A percentile compares a stretch with the other conserved stretches of the same genome.
These are phyloP conservation scores for Myotis davidii DNA, from an alignment of 2,113 vertebrate species.

Conservation along the genomic window DNA sequence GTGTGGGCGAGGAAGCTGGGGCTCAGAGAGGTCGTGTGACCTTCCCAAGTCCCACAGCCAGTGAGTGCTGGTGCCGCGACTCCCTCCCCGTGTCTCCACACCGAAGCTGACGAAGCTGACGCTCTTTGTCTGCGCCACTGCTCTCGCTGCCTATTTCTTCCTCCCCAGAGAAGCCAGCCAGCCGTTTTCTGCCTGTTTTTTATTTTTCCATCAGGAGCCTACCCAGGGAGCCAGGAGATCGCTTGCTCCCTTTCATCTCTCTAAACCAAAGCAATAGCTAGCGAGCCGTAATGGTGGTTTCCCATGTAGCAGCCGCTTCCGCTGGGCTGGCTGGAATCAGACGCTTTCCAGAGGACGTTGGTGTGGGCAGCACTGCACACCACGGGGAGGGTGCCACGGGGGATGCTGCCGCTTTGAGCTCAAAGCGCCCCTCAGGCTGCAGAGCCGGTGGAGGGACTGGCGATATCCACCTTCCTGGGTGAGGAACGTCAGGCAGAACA, in stretches of 20 bases:
- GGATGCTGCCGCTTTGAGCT: not conserved
- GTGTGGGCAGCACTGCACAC: not conserved
- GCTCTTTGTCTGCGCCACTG: not conserved
- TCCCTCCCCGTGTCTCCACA: not conserved
- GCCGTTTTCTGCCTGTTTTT: slow-evolving; percentile 41
- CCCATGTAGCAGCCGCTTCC: not conserved
- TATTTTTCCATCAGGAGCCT: slow-evolving; percentile 11
- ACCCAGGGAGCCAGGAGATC: slow-evolving; percentile 57
- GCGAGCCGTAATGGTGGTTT: not conserved
- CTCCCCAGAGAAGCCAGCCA: slow-evolving; percentile 63
- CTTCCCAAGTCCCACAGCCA: not conserved
- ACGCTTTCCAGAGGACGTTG: not conserved
- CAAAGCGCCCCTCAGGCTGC: not conserved
- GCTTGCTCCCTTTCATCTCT: slow-evolving; percentile 68
- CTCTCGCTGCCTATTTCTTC: not conserved
- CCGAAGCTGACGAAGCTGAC: rapidly evolving
- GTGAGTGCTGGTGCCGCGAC: rapidly evolving
- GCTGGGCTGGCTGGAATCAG: slow-evolving; percentile 59
- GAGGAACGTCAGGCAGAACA: not conserved
- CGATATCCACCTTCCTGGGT: not conserved
- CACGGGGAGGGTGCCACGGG: not conserved
- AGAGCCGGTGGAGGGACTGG: not conserved
- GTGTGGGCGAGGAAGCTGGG: not conserved
- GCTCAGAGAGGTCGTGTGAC: not conserved
- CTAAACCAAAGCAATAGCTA: slow-evolving; percentile 53